Evolutionary conservation across 2,113 vertebrate species (phyloP), one percentile per base, ranked within the genome.

Genomic region (Epinephelus lanceolatus): DNA sequence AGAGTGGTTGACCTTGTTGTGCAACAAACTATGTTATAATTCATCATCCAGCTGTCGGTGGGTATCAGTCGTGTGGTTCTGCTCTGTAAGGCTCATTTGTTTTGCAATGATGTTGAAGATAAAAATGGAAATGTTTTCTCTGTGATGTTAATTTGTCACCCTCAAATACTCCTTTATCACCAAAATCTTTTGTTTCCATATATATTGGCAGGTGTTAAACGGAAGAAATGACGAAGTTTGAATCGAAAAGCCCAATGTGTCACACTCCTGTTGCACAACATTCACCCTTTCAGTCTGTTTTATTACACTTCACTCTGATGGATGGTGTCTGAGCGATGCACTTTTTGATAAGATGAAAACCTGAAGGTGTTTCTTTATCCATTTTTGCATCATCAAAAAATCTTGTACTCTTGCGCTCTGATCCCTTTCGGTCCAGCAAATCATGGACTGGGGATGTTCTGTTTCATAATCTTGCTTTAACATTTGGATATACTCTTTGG

Each of bases 31-130:
- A 33, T 33, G 33, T n/a, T 52, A 15, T 33, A 53, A 75, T 80
- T 80, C 70, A 84, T 84, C 78, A 78, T 88, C 71, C 27, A 81
- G 81, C 88, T 90, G 85, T 79, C 53, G 30, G 72, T 76, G 70
- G 68, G 59, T 57, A 52, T 62, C 40, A 21, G 23, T 66, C 14
- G 7, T 67, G 72, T 53, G 19, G 52, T 52, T 83, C 21, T 71
- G 37, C 51, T 82, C 1, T 33, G 21, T 76, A 70, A 81, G 70
- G 79, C 67, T 76, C 8, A 27, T 75, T 63, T 78, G 55, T 84
- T 87, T 63, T 51, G 17, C 56, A 47, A 30, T 17, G 3, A 70
- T 57, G 18, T 71, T 33, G 23, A 61, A 75, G 30, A 57, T 37
- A 70, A 17, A 84, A 27, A 52, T 71, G 52, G 37, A 30, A 63